Base-by-base conservation (phyloP, 2,113 vertebrate species). In the Cyanistes caeruleus region DNA sequence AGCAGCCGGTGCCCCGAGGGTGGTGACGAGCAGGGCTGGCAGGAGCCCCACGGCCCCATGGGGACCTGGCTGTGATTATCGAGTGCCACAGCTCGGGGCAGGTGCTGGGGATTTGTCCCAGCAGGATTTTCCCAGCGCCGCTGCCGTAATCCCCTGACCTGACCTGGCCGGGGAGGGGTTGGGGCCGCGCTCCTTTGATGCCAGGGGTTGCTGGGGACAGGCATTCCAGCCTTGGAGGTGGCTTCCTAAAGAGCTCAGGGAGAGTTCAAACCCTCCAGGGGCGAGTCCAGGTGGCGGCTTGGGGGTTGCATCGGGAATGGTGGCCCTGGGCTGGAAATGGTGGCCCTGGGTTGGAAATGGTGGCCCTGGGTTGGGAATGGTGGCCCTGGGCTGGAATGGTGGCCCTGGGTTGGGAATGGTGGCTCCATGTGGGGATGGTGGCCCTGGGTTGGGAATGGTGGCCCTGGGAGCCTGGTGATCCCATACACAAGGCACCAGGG, bases 401-500 rank as follows among this genome's bases (percentile, higher is more conserved):
- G 69, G 3, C 28, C 3, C 8, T 7, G 21, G 5, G 4, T 33
- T 13, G 39, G 6, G 11, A 37, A 19, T 31, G 41, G 33, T 56
- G 76, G 31, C 39, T 37, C 37, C 37, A 37, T 37, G 37, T 37
- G 20, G 19, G 6, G 9, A 19, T 31, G 41, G 33, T 56, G 76
- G 31, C 39, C 0, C 30, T 0, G 0, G 6, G 2, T 0, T 17
- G 19, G 43, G 14, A 13, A 35, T 20, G 20, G 59, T 27, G 30
- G 31, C 48, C 2, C 65, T 4, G 9, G 17, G 22, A 43, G 2
- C 39, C 6, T 2, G 2, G 7, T 1, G 4, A 11, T 11, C 28
- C 63, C 5, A 0, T 9, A 13, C 10, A 9, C 2, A 0, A 14
- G 18, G 11, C 1, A 1, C 46, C 17, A 75, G 33, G 43, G 43